phyloP scores from a whole-genome alignment of 2,113 vertebrate species.

The Pangasianodon gigas region DNA sequence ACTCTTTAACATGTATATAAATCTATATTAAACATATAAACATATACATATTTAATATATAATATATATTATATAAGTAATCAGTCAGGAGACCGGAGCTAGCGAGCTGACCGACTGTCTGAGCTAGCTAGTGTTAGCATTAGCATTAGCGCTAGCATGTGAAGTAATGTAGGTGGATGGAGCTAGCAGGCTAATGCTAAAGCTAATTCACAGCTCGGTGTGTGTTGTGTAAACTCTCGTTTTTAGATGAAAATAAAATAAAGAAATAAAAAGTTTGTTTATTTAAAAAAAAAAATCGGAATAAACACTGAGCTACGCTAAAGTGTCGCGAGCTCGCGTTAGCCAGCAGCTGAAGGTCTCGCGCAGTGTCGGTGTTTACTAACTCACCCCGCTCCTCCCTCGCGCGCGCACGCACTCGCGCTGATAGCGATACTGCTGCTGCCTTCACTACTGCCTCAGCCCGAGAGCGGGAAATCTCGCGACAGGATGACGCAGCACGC shows the following conservation, averaged over 20 bases:
- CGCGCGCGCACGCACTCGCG: conserved; percentile 46
- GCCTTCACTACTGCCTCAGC: conserved; percentile 71
- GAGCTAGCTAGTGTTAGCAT: conserved; percentile 19
- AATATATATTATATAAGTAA: not conserved
- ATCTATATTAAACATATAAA: not conserved
- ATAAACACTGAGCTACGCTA: not conserved
- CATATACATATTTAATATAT: no score
- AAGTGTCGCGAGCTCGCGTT: not conserved
- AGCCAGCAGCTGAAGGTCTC: not conserved
- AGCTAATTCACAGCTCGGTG: conserved; percentile 25
- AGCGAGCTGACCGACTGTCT: not conserved
- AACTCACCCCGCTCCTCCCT: conserved; percentile 67
- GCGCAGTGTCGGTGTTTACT: conserved; percentile 41
- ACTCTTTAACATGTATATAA: not conserved
- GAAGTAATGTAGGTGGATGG: not conserved
- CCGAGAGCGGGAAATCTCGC: conserved; percentile 62
- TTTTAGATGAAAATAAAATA: not conserved
- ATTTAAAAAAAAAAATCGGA: no score
- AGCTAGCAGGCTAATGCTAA: conserved; percentile 52
- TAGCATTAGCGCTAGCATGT: not conserved
- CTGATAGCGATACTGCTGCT: conserved; percentile 43
- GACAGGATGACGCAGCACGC: conserved; percentile 56
- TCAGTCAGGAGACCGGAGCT: not conserved
- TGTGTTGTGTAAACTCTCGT: not conserved
- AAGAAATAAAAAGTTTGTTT: no score